Evolutionary conservation across 2,888 invertebrate species (phyloP).

Genomic region (Aleiodes alternator): DNA sequence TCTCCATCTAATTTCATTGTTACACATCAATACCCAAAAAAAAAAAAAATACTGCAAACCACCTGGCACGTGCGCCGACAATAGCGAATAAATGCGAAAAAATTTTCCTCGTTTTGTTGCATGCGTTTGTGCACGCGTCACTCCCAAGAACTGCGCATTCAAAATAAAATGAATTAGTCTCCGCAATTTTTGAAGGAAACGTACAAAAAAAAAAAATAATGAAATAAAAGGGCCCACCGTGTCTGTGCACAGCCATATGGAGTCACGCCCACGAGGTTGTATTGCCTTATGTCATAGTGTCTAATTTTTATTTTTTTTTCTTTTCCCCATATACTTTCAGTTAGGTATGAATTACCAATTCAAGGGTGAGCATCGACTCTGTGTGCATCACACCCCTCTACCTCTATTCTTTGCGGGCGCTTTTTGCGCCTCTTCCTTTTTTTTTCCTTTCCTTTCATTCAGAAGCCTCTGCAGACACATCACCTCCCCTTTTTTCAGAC

Average conservation of each 20-base stretch:
- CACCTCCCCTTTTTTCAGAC: not conserved
- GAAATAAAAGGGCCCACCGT: slow-evolving; percentile 25
- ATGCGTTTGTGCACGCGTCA: not conserved
- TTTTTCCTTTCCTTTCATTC: not conserved
- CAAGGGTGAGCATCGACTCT: slow-evolving; percentile 40
- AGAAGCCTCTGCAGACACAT: not conserved
- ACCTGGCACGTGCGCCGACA: slow-evolving; percentile 53
- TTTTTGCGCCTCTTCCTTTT: slow-evolving; percentile 31
- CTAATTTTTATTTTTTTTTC: slow-evolving; percentile 56
- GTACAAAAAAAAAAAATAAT: slow-evolving; percentile 3
- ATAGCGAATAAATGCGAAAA: slow-evolving; percentile 4
- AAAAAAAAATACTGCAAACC: slow-evolving; percentile 32
- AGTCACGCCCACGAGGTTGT: slow-evolving; percentile 60
- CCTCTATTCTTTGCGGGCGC: slow-evolving; percentile 31
- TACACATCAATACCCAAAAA: not conserved
- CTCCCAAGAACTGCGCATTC: slow-evolving; percentile 46
- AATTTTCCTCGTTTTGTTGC: not conserved
- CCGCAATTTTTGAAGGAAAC: not conserved
- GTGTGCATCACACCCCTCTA: slow-evolving; percentile 50
- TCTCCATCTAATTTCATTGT: not conserved
- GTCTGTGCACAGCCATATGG: slow-evolving; percentile 23
- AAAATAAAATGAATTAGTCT: slow-evolving; percentile 46
- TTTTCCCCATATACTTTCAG: slow-evolving; percentile 50
- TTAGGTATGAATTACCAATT: slow-evolving; percentile 30
- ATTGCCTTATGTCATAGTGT: slow-evolving; percentile 63